These are phyloP conservation scores for Amphibalanus amphitrite DNA, from an alignment of 1,140 invertebrate species.

Conservation along the genomic window DNA sequence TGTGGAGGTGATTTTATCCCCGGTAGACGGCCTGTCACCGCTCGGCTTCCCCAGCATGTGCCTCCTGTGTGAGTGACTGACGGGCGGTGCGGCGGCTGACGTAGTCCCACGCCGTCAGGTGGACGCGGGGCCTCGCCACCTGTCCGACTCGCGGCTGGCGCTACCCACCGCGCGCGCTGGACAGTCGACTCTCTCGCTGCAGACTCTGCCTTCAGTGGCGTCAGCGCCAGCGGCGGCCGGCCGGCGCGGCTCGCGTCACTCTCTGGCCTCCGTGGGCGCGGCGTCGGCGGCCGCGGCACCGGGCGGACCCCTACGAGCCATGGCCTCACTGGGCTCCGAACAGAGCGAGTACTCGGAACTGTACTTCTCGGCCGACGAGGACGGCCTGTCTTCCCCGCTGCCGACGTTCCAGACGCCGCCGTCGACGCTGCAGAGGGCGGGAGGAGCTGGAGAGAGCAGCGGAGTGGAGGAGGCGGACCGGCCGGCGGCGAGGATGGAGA, in stretches of 20 bases:
- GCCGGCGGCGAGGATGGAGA: neutral
- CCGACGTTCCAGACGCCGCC: neutral
- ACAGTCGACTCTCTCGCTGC: constrained; percentile 4
- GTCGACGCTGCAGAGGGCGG: too few relatives aligned
- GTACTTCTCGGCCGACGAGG: constrained; percentile 80
- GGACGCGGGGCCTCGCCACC: too few relatives aligned
- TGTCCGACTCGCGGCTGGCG: too few relatives aligned
- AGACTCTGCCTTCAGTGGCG: neutral
- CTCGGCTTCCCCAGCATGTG: too few relatives aligned
- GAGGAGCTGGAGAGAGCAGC: too few relatives aligned
- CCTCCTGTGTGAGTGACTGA: too few relatives aligned
- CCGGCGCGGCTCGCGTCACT: constrained; percentile 41
- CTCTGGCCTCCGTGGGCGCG: constrained; percentile 28
- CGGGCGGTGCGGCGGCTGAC: too few relatives aligned
- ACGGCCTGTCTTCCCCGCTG: constrained; percentile 35
- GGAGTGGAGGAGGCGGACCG: neutral
- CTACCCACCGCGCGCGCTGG: neutral
- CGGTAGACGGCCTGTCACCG: too few relatives aligned
- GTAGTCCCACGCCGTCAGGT: too few relatives aligned
- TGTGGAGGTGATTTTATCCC: too few relatives aligned
- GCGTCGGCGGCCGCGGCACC: constrained; percentile 10
- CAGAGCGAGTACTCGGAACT: constrained; percentile 59
- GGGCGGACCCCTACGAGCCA: constrained; percentile 42
- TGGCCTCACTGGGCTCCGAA: constrained; percentile 60
- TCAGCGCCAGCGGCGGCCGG: constrained; percentile 26